Base-by-base conservation (phyloP, 2,113 vertebrate species). In the Tursiops truncatus region DNA sequence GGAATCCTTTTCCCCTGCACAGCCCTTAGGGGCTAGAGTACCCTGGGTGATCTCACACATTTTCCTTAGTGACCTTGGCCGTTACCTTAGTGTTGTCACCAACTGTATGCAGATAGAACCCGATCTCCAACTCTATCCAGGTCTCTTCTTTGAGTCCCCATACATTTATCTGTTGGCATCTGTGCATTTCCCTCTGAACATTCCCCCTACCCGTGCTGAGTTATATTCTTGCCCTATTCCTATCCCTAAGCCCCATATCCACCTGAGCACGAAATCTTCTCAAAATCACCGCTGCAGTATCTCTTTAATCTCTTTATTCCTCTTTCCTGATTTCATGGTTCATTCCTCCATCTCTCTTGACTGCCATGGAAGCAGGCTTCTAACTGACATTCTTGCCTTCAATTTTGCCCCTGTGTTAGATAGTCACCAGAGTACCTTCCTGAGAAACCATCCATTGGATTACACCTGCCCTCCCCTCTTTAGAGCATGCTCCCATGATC, bases 161-260 rank as follows among this genome's bases (percentile, higher is more conserved):
- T 20, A 28, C 33, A 50, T 56, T 60, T 38, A 56, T 36, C 23
- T 41, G 36, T 80, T 50, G n/a, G 14, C 6, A 73, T n/a, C 21
- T 15, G 15, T 8, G 41, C 12, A 9, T 14, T 81, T 87, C 44
- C 53, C 15, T 25, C 12, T 41, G 44, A 81, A 36, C 36, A 36
- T 58, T 7, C 4, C 31, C 50, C 76, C 6, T 58, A 53, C 74
- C 31, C 0, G 0, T 31, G 31, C 47, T 13, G 50, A 50, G 26
- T 28, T 20, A 2, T 60, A 2, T 60, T 41, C 7, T 41, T 67
- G 25, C 13, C n/a, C 0, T 33, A 38, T 70, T 44, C 2, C 53
- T 60, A 33, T 73, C 26, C 56, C 6, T 0, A 13, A 23, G 4
- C 1, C 2, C 9, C 76, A 7, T 11, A 7, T 36, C 8, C 33